Percentiles rank a stretch among this genome's conserved stretches.
phyloP scores from a whole-genome alignment of 2,113 vertebrate genomes.

The Maccullochella peelii region DNA sequence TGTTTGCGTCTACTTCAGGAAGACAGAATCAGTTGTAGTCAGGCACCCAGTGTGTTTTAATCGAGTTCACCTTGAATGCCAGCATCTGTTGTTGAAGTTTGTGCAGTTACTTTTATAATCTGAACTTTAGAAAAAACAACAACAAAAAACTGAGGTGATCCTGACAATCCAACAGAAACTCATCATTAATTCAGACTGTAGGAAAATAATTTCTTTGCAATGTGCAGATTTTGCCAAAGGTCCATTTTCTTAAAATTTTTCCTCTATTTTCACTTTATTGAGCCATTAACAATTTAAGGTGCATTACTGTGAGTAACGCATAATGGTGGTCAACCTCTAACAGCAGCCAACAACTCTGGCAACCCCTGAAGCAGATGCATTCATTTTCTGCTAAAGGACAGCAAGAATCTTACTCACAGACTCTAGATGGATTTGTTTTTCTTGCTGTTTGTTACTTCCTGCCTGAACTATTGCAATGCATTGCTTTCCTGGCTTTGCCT shows the following conservation, averaged over 20 bases:
- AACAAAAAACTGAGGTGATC: no score
- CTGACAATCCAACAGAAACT: not conserved
- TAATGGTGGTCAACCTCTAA: not conserved
- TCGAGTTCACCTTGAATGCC: conserved; percentile 40
- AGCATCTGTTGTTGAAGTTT: conserved; percentile 36
- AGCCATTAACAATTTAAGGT: not conserved
- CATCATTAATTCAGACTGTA: not conserved
- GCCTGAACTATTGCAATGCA: no score
- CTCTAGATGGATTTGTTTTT: not conserved
- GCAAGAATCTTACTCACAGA: not conserved
- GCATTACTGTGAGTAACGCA: not conserved
- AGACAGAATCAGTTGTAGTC: conserved; percentile 10
- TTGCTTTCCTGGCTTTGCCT: no score
- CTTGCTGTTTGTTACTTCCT: not conserved
- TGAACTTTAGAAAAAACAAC: not conserved
- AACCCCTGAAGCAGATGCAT: not conserved
- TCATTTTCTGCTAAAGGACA: not conserved
- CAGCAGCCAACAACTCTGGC: not conserved
- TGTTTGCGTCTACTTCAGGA: conserved; percentile 25
- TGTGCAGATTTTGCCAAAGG: not conserved
- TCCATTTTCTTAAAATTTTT: conserved; percentile 10
- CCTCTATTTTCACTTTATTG: conserved; percentile 1
- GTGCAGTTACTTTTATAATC: conserved; percentile 1
- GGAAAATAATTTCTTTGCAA: not conserved
- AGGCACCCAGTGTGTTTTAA: conserved; percentile 15